These are phyloP conservation scores for Spheniscus humboldti DNA, from an alignment of 2,797 vertebrate species.

Conservation along the genomic window DNA sequence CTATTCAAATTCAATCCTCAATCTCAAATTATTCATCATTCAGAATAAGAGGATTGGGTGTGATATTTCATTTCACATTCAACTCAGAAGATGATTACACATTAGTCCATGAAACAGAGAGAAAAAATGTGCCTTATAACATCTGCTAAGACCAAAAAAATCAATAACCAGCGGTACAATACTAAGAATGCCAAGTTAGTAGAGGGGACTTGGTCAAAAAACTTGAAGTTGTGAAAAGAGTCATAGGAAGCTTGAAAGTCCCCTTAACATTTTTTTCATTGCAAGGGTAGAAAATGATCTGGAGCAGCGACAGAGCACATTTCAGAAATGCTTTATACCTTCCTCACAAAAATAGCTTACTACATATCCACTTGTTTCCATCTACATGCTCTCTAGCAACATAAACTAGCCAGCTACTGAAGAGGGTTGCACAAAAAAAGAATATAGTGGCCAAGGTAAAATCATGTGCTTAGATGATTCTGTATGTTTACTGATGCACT, in stretches of 20 bases:
- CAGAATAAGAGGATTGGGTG: background rate
- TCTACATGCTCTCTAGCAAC: background rate
- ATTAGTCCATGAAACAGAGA: background rate
- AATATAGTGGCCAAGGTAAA: background rate
- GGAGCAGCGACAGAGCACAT: background rate
- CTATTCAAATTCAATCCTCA: background rate
- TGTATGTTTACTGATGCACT: background rate
- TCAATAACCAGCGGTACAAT: background rate
- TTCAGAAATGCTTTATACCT: background rate
- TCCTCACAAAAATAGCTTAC: background rate
- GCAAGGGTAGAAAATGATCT: background rate
- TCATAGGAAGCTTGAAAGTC: background rate
- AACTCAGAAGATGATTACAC: background rate
- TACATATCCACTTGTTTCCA: background rate
- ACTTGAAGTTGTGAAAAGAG: background rate
- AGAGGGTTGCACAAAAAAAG: background rate
- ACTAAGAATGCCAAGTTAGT: background rate
- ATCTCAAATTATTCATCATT: background rate
- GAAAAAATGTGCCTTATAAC: background rate
- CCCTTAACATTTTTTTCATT: background rate
- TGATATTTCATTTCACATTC: background rate
- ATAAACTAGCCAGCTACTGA: background rate
- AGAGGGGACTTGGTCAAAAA: background rate
- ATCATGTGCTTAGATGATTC: background rate
- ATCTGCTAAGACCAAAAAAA: background rate